A percentile compares a stretch with the other conserved stretches of the same genome.
These are phyloP conservation scores for Callinectes sapidus DNA, from an alignment of 2,888 invertebrate species.

Conservation along the genomic window DNA sequence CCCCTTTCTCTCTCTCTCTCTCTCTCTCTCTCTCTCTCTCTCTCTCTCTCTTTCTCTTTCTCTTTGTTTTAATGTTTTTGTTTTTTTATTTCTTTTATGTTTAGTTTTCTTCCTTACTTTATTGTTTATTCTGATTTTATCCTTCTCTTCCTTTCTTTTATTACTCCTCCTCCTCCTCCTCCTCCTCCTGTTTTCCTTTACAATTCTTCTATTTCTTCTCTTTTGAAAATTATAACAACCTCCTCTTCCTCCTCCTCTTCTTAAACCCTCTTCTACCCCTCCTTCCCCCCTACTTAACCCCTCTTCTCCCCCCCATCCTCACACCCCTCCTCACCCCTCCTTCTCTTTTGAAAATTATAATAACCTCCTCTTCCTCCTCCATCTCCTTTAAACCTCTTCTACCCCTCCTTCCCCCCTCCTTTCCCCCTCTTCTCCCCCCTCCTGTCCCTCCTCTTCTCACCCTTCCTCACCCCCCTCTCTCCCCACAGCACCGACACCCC, in stretches of 20 bases:
- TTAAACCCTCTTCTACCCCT: background rate
- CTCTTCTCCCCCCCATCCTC: background rate
- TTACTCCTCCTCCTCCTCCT: background rate
- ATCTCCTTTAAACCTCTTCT: background rate
- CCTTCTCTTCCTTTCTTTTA: background rate
- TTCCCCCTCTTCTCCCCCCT: background rate
- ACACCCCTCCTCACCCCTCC: background rate
- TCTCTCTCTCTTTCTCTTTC: background rate
- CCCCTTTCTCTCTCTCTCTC: constrained; percentile 3
- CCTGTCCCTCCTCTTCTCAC: background rate
- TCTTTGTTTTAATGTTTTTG: background rate
- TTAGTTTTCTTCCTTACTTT: background rate
- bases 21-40: constrained; percentile 4
- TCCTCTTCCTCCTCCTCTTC: background rate
- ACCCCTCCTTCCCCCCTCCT: background rate
- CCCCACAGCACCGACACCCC: constrained; percentile 85
- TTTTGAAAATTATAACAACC: no score
- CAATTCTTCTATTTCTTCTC: background rate
- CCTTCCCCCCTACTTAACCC: background rate
- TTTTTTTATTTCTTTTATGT: background rate
- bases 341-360: no score
- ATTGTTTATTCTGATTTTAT: background rate
- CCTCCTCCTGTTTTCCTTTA: background rate
- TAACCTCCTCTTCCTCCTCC: background rate
- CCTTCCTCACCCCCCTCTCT: background rate